phyloP scores from a whole-genome alignment of 2,888 invertebrate species.

The Mythimna pallens region DNA sequence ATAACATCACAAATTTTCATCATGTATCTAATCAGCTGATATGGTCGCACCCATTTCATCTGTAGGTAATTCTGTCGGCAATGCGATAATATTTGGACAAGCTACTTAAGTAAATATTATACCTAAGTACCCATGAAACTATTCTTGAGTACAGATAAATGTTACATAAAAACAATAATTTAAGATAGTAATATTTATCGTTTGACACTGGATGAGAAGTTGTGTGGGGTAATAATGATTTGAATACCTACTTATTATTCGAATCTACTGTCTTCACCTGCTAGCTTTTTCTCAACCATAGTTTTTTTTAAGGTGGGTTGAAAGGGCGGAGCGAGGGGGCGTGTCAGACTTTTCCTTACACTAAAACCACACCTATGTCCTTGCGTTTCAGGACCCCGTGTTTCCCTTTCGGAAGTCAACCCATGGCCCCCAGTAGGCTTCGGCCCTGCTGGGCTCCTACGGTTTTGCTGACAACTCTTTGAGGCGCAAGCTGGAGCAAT shows the following conservation, averaged over 20 bases:
- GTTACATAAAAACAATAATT: constrained; percentile 34
- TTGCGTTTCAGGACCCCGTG: too few relatives aligned
- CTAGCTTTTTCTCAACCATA: too few relatives aligned
- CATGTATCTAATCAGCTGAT: constrained; percentile 23
- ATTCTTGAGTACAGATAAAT: constrained; percentile 35
- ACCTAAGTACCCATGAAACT: background rate
- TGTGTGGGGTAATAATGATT: constrained; percentile 9
- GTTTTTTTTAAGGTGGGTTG: background rate
- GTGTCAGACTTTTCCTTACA: too few relatives aligned
- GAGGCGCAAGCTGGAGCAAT: too few relatives aligned
- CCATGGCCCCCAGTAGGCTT: too few relatives aligned
- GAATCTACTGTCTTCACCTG: too few relatives aligned
- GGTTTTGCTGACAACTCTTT: too few relatives aligned
- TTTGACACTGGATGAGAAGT: constrained; percentile 25
- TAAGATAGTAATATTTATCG: constrained; percentile 32
- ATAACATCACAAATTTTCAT: background rate
- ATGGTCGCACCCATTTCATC: constrained; percentile 20
- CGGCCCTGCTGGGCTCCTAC: too few relatives aligned
- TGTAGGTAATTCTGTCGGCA: constrained; percentile 5
- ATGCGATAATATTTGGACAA: constrained; percentile 14
- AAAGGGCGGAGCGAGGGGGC: too few relatives aligned
- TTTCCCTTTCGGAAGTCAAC: too few relatives aligned
- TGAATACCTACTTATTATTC: background rate
- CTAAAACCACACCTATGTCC: too few relatives aligned
- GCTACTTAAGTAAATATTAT: constrained; percentile 1